phyloP scores from a whole-genome alignment of 2,888 invertebrate genomes.

The Metopia argyrocephala region DNA sequence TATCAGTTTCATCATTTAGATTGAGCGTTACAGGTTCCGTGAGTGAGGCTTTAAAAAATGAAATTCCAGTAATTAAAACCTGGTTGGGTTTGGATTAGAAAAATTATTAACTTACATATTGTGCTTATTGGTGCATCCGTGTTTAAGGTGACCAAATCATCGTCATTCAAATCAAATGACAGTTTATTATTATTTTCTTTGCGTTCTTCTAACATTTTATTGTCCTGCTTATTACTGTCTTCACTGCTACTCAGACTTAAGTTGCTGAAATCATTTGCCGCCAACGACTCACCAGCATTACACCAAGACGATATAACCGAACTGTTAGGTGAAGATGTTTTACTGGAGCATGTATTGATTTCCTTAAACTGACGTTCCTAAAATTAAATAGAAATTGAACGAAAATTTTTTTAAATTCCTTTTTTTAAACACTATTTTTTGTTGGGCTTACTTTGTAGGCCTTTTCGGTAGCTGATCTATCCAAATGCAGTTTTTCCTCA shows the following conservation, averaged over 20 bases:
- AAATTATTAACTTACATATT: conserved; percentile 74
- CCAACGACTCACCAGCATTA: conserved; percentile 84
- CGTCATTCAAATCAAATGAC: conserved; percentile 68
- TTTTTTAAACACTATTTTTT: background rate
- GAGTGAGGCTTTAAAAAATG: conserved; percentile 64
- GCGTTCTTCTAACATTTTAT: conserved; percentile 60
- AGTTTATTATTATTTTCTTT: conserved; percentile 64
- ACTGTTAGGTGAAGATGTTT: conserved; percentile 73
- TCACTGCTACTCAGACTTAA: conserved; percentile 80
- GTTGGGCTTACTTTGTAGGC: conserved; percentile 71
- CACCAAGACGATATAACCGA: conserved; percentile 77
- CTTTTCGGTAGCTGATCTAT: conserved; percentile 81
- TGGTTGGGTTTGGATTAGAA: background rate
- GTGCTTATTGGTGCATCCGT: conserved; percentile 75
- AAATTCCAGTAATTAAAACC: background rate
- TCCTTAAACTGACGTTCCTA: conserved; percentile 67
- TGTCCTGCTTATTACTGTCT: conserved; percentile 66
- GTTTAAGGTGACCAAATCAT: conserved; percentile 71
- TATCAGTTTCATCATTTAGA: conserved; percentile 41
- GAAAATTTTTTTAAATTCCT: background rate
- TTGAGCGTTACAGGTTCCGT: conserved; percentile 65
- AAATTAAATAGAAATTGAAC: background rate
- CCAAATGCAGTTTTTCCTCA: conserved; percentile 84
- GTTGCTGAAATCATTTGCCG: conserved; percentile 80
- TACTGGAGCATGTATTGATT: conserved; percentile 70